Percentiles rank a stretch among this genome's conserved stretches.
These are phyloP conservation scores for Seira ritae DNA, from an alignment of 2,888 invertebrate species.

Conservation along the genomic window DNA sequence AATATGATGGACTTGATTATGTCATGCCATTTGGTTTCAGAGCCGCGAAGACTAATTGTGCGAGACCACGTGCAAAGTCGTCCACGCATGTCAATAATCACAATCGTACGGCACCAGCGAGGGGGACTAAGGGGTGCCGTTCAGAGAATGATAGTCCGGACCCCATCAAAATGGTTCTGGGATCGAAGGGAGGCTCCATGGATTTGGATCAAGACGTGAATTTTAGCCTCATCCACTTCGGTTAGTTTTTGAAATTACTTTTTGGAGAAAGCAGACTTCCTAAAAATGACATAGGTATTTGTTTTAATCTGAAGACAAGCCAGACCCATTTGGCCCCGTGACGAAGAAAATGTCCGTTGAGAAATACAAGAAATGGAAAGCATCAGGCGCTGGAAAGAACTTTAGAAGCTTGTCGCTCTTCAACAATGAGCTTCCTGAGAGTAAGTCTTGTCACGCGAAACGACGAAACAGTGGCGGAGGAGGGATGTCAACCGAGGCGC, in stretches of 20 bases:
- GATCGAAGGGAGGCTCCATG: background rate
- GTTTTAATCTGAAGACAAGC: conserved; percentile 25
- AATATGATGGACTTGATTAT: too few relatives aligned
- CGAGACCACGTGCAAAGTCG: conserved; percentile 48
- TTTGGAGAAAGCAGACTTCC: background rate
- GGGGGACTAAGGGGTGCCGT: conserved; percentile 20
- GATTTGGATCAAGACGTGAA: background rate
- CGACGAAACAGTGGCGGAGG: conserved; percentile 32
- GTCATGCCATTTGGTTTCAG: background rate
- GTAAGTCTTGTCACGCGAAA: conserved; percentile 51
- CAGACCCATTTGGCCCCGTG: conserved; percentile 57
- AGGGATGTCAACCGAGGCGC: conserved; percentile 32
- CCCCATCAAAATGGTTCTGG: conserved; percentile 36
- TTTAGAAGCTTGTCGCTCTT: conserved; percentile 55
- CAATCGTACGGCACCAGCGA: background rate
- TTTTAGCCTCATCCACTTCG: background rate
- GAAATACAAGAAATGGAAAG: conserved; percentile 65
- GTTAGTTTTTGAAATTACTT: background rate
- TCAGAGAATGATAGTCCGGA: conserved; percentile 50
- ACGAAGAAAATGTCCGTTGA: conserved; percentile 70
- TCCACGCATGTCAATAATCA: conserved; percentile 18
- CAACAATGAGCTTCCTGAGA: conserved; percentile 56
- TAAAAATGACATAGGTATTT: background rate
- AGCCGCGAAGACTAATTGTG: background rate
- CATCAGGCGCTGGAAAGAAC: conserved; percentile 44